Conservation (phyloP, 2,113 vertebrate genomes). For the Petaurus breviceps region DNA sequence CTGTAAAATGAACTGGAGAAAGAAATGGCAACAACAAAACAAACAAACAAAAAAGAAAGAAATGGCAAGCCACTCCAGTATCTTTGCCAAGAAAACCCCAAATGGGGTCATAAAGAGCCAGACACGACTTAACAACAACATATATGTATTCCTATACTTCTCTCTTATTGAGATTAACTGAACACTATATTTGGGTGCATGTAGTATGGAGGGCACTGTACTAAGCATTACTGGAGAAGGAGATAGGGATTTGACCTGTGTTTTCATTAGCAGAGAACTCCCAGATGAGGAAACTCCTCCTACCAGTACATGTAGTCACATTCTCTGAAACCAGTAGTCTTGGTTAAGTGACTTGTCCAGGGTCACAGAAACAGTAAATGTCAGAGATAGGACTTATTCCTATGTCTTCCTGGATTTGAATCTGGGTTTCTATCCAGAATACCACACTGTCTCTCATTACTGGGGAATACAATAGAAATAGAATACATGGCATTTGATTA, state of each 20-base stretch:
- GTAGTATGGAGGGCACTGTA: neutral
- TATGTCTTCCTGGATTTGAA: neutral
- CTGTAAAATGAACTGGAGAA: neutral
- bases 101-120: neutral
- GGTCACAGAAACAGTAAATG: neutral
- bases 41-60: neutral
- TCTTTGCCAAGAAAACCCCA: neutral
- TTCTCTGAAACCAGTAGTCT: neutral
- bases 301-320: neutral
- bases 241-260: neutral
- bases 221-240: neutral
- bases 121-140: neutral
- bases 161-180: neutral
- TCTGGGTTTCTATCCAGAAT: neutral
- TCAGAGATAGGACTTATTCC: neutral
- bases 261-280: neutral
- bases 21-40: neutral
- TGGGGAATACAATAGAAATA: neutral
- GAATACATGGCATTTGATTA: neutral
- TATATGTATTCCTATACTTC: neutral
- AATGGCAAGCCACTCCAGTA: neutral
- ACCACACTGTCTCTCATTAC: neutral
- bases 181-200: neutral
- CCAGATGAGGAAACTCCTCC: neutral
- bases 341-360: neutral